Percentiles rank a stretch among this genome's conserved stretches.
These are phyloP conservation scores for Hippocampus kuda DNA, from an alignment of 2,797 vertebrate genomes.

Conservation along the genomic window DNA sequence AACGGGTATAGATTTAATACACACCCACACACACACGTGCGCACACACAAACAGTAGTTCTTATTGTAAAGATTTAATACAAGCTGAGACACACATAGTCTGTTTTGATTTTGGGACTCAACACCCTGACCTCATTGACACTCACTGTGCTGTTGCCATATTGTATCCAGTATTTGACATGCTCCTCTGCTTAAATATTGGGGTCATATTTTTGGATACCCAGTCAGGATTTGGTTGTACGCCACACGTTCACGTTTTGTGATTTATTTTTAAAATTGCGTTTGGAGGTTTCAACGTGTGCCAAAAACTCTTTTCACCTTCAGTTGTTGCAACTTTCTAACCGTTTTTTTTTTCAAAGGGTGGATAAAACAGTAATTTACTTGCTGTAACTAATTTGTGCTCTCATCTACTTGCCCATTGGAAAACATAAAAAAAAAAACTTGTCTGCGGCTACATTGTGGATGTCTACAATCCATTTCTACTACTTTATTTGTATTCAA, in stretches of 20 bases:
- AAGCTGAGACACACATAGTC: background rate
- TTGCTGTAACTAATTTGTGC: background rate
- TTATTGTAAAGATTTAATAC: conserved; percentile 27
- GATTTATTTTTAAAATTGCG: background rate
- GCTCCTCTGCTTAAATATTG: background rate
- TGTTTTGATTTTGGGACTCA: conserved; percentile 32
- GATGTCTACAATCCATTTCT: background rate
- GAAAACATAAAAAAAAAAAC: background rate
- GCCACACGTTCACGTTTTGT: background rate
- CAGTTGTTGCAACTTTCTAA: background rate
- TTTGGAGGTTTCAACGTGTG: background rate
- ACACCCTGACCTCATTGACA: conserved; percentile 45
- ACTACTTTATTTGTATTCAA: conserved; percentile 1
- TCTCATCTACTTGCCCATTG: background rate
- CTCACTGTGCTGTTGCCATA: conserved; percentile 52
- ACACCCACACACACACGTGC: background rate
- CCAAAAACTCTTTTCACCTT: background rate
- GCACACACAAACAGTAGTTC: conserved; percentile 17
- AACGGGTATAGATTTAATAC: conserved; percentile 44
- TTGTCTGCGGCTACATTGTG: background rate
- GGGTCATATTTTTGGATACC: background rate
- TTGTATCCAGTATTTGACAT: conserved; percentile 18
- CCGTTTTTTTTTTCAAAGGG: background rate
- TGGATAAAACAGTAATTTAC: background rate
- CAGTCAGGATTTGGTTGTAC: background rate